These are phyloP conservation scores for Microtus richardsoni DNA, from an alignment of 2,113 vertebrate species.

Conservation along the genomic window DNA sequence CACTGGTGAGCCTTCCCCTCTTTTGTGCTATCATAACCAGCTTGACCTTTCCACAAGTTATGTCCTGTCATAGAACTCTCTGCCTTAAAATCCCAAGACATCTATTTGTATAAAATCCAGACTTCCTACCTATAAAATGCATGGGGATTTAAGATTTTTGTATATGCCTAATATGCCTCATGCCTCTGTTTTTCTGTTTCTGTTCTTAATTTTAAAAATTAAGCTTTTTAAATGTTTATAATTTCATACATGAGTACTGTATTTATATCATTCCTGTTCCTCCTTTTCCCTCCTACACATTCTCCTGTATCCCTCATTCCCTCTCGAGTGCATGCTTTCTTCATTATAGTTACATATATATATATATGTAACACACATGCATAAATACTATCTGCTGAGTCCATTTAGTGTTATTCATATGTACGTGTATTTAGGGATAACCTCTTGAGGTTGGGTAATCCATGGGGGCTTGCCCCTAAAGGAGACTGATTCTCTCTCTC, in stretches of 20 bases:
- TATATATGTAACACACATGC: neutral
- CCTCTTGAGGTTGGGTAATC: neutral
- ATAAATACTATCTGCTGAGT: neutral
- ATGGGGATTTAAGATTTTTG: neutral
- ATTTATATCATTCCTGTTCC: neutral
- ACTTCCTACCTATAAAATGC: neutral
- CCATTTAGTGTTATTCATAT: neutral
- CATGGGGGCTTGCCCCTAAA: neutral
- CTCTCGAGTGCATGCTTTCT: neutral
- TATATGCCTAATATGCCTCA: neutral
- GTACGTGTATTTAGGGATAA: neutral
- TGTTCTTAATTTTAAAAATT: neutral
- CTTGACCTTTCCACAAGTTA: neutral
- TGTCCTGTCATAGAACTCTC: neutral
- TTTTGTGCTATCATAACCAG: neutral
- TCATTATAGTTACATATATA: no score
- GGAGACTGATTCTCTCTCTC: neutral
- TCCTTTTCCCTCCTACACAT: neutral
- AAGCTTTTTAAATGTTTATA: neutral
- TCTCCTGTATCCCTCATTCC: neutral
- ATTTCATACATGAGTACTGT: neutral
- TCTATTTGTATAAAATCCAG: constrained; percentile 8
- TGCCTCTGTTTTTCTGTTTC: neutral
- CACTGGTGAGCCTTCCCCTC: neutral
- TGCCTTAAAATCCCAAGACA: neutral